These are phyloP conservation scores for Micromussa lordhowensis DNA, from an alignment of 92 coral and sea anemone genomes.

Conservation along the genomic window DNA sequence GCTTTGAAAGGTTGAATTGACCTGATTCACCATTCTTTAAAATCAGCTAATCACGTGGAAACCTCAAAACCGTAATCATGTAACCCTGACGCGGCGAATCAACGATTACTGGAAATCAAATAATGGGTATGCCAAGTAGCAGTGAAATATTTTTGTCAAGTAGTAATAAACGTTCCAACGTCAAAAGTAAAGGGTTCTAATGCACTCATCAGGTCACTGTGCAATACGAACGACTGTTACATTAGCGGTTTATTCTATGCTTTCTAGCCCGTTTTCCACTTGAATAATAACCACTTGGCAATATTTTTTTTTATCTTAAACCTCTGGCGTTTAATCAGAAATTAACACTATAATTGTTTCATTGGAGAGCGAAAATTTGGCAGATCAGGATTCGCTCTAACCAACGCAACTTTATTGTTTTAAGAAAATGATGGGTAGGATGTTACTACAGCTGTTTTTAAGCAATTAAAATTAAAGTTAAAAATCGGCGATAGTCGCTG, in stretches of 20 bases:
- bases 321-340: not conserved
- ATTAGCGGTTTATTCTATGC: not conserved
- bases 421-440: not conserved
- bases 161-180: not conserved
- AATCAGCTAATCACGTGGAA: not conserved
- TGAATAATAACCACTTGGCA: not conserved
- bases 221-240: not conserved
- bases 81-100: not conserved
- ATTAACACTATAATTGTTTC: not conserved
- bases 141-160: not conserved
- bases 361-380: not conserved
- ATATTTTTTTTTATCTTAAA: not conserved
- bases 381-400: slow-evolving; percentile 17
- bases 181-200: not conserved
- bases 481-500: not conserved
- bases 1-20: not conserved
- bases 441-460: not conserved
- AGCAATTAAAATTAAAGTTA: not conserved
- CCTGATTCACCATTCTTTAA: not conserved
- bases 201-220: not conserved
- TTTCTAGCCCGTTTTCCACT: not conserved
- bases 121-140: not conserved
- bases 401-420: not conserved
- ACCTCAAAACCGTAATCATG: not conserved
- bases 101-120: not conserved